Base-by-base conservation (phyloP, 2,888 invertebrate genomes). In the Drosophila vallismaia region DNA sequence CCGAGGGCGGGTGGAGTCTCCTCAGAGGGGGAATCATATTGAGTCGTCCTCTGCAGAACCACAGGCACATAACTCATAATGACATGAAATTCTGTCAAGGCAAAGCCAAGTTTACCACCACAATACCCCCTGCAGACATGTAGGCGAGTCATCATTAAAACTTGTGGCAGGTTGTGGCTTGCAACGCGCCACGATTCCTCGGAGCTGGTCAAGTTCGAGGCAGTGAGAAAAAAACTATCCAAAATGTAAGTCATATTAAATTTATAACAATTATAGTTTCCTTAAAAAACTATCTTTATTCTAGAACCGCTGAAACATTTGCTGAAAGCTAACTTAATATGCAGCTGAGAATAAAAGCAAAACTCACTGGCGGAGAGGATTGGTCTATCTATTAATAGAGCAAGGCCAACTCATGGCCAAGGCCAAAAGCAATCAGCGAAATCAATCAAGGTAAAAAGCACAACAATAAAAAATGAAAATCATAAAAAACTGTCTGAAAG, bases 71-170 rank as follows among this genome's bases (percentile, higher is more conserved):
- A 87, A 87, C 79, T 81, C 81, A 81, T 86, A 86, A 76, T 85
- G 87, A 64, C 67, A 78, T 68, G 51, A 74, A 8, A 72, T 64
- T 70, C 77, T 56, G 40, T 57, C 12, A 26, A n/a, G 50, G 52
- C 73, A 67, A 75, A 74, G 64, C 70, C 77, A 57, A 57, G 51
- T 63, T 42, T 51, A 36, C 56, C 40, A 50, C 49, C 28, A 36
- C 51, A 42, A 14, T 19, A 14, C 51, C 69, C 45, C 40, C 50
- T 7, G 36, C 59, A 58, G 68, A 50, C 73, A 73, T 49, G 44
- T 44, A 67, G 67, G 77, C 84, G 60, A 66, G 82, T 74, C 85
- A 84, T 86, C 87, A 81, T 86, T 86, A 86, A 81, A 86, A 84
- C 73, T 68, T 77, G 66, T 45, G 60, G 36, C 59, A 45, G 44